Evolutionary conservation across 2,113 vertebrate genomes (phyloP).

Genomic region (Malurus melanocephalus): DNA sequence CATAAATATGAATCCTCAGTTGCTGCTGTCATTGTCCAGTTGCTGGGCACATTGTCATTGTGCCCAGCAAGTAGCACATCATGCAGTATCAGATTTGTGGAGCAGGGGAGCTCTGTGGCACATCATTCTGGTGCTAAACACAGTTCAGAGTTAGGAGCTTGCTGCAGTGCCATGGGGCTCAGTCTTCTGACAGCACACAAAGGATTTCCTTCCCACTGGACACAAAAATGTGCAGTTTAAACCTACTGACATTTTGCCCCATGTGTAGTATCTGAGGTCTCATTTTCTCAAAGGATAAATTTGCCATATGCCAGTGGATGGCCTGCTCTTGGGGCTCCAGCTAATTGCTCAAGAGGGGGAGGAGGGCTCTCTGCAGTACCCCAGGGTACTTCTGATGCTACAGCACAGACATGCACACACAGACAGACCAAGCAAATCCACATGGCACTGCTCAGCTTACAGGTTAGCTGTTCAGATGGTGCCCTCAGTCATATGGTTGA

Average conservation of each 20-base stretch:
- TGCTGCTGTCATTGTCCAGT: neutral
- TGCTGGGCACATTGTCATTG: too few species aligned
- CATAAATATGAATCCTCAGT: neutral
- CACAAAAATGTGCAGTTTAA: neutral
- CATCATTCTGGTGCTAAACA: neutral
- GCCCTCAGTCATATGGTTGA: neutral
- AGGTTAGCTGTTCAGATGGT: neutral
- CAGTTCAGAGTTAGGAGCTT: neutral
- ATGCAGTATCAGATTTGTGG: neutral
- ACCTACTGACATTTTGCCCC: neutral
- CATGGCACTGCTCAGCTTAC: neutral
- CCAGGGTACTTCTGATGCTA: neutral
- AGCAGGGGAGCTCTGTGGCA: neutral
- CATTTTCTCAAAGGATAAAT: neutral
- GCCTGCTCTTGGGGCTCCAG: neutral
- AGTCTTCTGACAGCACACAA: neutral
- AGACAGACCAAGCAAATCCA: neutral
- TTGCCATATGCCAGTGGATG: neutral
- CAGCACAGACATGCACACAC: neutral
- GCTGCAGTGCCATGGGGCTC: neutral
- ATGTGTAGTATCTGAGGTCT: neutral
- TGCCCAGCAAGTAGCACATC: neutral
- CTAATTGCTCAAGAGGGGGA: neutral
- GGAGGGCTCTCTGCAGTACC: neutral
- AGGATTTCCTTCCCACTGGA: neutral